Evolutionary conservation across 1,140 invertebrate species (phyloP).

Genomic region (Psix sp.): DNA sequence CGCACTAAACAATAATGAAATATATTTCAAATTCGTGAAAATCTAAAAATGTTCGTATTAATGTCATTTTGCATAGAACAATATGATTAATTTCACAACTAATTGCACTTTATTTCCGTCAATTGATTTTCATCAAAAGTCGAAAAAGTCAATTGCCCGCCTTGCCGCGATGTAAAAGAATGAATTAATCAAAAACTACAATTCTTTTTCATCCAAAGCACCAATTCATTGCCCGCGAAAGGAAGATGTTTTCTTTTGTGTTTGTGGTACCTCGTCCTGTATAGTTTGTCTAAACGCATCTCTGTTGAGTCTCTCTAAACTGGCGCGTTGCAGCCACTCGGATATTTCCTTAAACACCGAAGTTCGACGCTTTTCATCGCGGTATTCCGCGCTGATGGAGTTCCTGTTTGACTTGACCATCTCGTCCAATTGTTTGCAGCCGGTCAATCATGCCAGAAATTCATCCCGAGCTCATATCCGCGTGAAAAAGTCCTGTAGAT

Average conservation of each 20-base stretch:
- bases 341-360: conserved; percentile 80
- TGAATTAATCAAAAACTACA: background rate
- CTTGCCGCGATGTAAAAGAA: too few species aligned
- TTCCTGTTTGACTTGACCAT: conserved; percentile 72
- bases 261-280: conserved; percentile 81
- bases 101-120: too few species aligned
- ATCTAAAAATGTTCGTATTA: too few species aligned
- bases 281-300: conserved; percentile 81
- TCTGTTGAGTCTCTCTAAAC: conserved; percentile 78
- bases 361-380: conserved; percentile 78
- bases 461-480: background rate
- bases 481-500: too few species aligned
- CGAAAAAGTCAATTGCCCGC: too few species aligned
- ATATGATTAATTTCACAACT: too few species aligned
- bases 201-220: background rate
- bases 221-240: background rate
- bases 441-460: too few species aligned
- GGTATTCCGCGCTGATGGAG: conserved; percentile 82
- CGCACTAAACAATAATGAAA: too few species aligned
- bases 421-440: conserved; percentile 11
- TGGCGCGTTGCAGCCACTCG: conserved; percentile 79
- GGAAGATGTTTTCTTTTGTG: background rate
- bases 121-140: too few species aligned
- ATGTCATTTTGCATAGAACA: too few species aligned
- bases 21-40: too few species aligned